Conservation (phyloP, 2,113 vertebrate genomes). For the Origma solitaria region DNA sequence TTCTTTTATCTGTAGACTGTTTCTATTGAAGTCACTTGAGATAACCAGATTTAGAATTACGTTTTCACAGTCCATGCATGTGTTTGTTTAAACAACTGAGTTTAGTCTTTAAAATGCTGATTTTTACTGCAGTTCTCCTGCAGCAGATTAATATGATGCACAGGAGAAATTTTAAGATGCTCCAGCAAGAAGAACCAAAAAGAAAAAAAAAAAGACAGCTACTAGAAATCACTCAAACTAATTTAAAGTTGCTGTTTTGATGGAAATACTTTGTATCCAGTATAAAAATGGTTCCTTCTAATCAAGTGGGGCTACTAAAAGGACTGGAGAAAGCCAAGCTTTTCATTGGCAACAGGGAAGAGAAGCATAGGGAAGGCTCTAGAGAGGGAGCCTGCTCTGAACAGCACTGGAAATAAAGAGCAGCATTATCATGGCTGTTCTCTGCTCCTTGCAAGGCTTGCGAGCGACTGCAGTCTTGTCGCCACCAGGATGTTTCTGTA, state of each 20-base stretch:
- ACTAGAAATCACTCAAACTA: neutral
- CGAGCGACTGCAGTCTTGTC: constrained; percentile 62
- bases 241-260: neutral
- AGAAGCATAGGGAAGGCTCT: constrained; percentile 36
- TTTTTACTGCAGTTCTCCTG: neutral
- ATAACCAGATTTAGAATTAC: neutral
- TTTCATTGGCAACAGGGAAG: neutral
- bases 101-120: neutral
- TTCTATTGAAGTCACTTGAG: neutral
- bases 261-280: neutral
- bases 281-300: neutral
- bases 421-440: constrained; percentile 65
- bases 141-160: neutral
- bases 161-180: neutral
- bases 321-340: constrained; percentile 14
- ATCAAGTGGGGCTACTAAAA: neutral
- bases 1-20: neutral
- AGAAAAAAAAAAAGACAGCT: neutral
- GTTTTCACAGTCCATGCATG: neutral
- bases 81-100: neutral
- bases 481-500: constrained; percentile 68
- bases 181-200: neutral
- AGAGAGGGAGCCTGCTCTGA: constrained; percentile 33
- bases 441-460: constrained; percentile 48
- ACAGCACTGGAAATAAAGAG: constrained; percentile 57